phyloP scores from a whole-genome alignment of 1,140 invertebrate species.

The Lutraria rhynchaena region DNA sequence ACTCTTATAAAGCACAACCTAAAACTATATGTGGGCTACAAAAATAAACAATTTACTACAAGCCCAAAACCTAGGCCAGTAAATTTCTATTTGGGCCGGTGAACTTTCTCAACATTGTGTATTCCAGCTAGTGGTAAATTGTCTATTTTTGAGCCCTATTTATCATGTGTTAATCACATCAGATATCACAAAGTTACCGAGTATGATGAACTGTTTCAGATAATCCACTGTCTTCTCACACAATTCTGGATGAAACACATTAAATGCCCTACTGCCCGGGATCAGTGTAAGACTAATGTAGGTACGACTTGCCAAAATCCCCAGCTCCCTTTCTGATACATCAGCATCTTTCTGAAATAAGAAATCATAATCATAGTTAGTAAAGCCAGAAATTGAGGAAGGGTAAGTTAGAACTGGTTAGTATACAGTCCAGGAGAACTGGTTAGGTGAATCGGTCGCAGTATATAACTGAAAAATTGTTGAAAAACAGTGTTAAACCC shows the following conservation, averaged over 20 bases:
- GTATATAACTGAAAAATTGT: too few species aligned
- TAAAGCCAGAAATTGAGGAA: too few species aligned
- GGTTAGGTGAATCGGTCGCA: too few species aligned
- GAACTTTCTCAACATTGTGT: too few species aligned
- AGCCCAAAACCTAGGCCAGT: not conserved
- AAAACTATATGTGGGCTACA: not conserved
- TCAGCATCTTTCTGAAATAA: slow-evolving; percentile 71
- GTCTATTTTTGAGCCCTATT: not conserved
- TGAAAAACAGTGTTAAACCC: too few species aligned
- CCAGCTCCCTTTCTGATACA: slow-evolving; percentile 76
- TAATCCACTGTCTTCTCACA: slow-evolving; percentile 84
- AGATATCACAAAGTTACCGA: slow-evolving; percentile 57
- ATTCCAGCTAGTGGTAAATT: too few species aligned
- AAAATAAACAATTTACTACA: not conserved
- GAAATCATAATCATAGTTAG: too few species aligned
- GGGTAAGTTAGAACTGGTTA: too few species aligned
- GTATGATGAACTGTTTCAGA: slow-evolving; percentile 74
- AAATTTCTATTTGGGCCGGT: too few species aligned
- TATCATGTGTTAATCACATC: not conserved
- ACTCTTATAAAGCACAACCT: too few species aligned
- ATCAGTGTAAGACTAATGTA: slow-evolving; percentile 75
- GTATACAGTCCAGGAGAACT: too few species aligned
- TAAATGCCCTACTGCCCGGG: slow-evolving; percentile 84
- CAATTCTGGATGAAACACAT: slow-evolving; percentile 85
- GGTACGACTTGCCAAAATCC: slow-evolving; percentile 70